phyloP scores from a whole-genome alignment of 2,888 invertebrate species.

The Ditula angustiorana region DNA sequence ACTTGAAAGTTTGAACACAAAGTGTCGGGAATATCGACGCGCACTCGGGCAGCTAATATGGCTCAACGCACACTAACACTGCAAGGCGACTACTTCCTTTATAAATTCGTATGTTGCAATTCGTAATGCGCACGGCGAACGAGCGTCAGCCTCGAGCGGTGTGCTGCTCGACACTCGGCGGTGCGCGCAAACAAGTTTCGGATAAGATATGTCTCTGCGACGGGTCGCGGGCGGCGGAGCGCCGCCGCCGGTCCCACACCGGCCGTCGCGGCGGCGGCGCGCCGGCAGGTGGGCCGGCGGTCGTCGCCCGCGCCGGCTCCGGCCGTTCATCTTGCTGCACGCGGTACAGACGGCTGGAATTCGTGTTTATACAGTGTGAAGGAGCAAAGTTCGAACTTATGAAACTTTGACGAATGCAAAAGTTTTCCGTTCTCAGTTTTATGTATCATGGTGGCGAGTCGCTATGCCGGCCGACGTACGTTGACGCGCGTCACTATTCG shows the following conservation, averaged over 20 bases:
- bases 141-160: conserved; percentile 16
- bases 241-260: conserved; percentile 38
- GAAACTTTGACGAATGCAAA: not conserved
- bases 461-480: conserved; percentile 21
- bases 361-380: not conserved
- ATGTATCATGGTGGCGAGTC: not conserved
- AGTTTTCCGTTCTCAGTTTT: not conserved
- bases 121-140: not conserved
- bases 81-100: not conserved
- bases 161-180: conserved; percentile 2
- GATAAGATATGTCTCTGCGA: conserved; percentile 5
- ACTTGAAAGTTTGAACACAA: not conserved
- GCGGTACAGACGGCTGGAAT: not conserved
- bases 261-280: conserved; percentile 32
- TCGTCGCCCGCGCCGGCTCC: conserved; percentile 28
- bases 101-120: not conserved
- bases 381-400: not conserved
- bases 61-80: not conserved
- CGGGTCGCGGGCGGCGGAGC: conserved; percentile 37
- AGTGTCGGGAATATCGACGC: not conserved
- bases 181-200: conserved; percentile 29
- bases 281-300: conserved; percentile 31
- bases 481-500: conserved; percentile 24
- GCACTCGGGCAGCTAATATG: not conserved
- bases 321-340: not conserved